Conservation (phyloP, 2,797 vertebrate species). For the Pseudomugil tenellus region DNA sequence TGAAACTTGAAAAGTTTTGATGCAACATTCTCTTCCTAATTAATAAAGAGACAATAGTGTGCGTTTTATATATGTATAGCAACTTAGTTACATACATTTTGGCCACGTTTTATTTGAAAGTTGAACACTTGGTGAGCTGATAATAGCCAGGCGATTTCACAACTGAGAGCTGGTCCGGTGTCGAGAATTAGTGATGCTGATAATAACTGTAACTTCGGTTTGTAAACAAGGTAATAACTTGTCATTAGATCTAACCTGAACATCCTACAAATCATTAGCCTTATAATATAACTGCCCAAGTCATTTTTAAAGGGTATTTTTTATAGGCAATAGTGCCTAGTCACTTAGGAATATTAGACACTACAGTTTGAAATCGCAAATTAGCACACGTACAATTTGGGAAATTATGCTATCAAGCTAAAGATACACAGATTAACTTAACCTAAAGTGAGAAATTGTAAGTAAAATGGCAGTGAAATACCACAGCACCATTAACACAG, state of each 20-base stretch:
- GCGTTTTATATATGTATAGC: neutral
- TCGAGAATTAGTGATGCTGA: constrained; percentile 27
- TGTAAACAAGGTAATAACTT: neutral
- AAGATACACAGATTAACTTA: neutral
- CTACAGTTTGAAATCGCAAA: too few relatives aligned
- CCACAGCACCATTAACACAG: neutral
- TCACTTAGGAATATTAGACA: too few relatives aligned
- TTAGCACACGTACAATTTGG: too few relatives aligned
- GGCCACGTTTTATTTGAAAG: neutral
- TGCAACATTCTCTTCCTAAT: neutral
- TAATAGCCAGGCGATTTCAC: constrained; percentile 9
- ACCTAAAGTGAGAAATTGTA: neutral
- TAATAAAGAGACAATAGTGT: neutral
- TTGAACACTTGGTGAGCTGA: constrained; percentile 6
- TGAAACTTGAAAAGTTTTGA: constrained; percentile 65
- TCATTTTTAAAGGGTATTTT: too few relatives aligned
- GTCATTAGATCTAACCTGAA: neutral
- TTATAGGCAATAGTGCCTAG: too few relatives aligned
- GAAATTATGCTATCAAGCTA: too few relatives aligned
- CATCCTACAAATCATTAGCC: neutral
- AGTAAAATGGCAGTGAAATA: neutral
- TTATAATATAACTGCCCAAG: too few relatives aligned
- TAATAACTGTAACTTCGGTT: neutral
- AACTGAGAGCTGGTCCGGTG: constrained; percentile 18
- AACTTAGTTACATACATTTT: neutral